Evolutionary conservation across 2,797 vertebrate species (phyloP), one percentile per base, ranked within the genome.

Genomic region (Miichthys miiuy): DNA sequence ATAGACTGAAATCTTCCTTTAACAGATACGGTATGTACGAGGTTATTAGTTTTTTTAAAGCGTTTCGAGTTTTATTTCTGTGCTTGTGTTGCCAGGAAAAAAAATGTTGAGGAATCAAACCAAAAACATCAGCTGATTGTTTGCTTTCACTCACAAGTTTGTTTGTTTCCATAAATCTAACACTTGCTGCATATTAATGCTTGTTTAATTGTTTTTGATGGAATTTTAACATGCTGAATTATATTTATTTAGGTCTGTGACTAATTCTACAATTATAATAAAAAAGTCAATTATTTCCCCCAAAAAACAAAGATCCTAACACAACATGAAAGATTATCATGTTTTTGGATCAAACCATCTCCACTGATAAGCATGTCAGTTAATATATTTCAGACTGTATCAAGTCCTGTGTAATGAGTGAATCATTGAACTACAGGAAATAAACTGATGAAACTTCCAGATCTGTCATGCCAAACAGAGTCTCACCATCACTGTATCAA

Each of bases 401-500:
- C 9, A 27, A 13, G 1, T 5, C 13, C 48, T 41, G 25, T 23
- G 27, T 54, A 18, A 75, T 20, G 27, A 30, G 42, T 5, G 13
- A 11, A 20, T 11, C 18, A 60, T 6, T 48, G 3, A 65, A 52
- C n/a, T 18, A 18, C 10, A 64, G 50, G 30, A 27, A 46, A 50
- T 48, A 42, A 34, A 48, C 1, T 38, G n/a, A 70, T 38, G 58
- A 47, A 47, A 71, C 54, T 16, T 30, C 61, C 11, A 30, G 3
- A 14, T 34, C 60, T 51, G 69, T 57, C 41, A 48, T 10, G 7
- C 23, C 23, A 56, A 47, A 67, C 48, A 58, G 47, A 52, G 62
- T 50, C 52, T 68, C 48, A 55, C 47, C 69, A 65, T 57, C 65
- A 56, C 20, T 83, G 21, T 62, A 58, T 74, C 62, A 81, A 79